Conservation (phyloP, 2,888 invertebrate species). For the Sphecodes monilicornis region DNA sequence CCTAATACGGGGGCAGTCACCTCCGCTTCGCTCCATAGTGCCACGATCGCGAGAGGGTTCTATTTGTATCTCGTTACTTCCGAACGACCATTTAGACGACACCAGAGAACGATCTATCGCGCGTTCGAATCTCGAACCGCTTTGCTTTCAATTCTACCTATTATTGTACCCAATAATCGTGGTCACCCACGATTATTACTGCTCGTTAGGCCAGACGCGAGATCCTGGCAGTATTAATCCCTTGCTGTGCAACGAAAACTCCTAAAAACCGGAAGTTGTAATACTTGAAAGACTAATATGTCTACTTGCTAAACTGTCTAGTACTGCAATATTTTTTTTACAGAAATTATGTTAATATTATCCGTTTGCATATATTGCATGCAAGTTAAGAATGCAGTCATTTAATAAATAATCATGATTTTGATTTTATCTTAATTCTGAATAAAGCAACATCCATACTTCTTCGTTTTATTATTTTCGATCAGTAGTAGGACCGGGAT, state of each 20-base stretch:
- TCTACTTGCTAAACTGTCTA: too few relatives aligned
- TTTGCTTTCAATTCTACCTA: conserved; percentile 1
- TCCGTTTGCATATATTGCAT: too few relatives aligned
- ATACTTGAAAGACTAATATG: too few relatives aligned
- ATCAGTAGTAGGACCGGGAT: too few relatives aligned
- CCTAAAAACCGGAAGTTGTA: neutral
- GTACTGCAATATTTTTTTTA: too few relatives aligned
- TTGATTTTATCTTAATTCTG: too few relatives aligned
- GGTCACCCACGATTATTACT: neutral
- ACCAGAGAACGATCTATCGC: conserved; percentile 50
- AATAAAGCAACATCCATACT: too few relatives aligned
- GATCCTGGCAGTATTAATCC: neutral
- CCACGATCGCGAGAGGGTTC: conserved; percentile 77
- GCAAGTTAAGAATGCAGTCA: too few relatives aligned
- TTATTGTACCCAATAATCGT: too few relatives aligned
- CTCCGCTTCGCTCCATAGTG: conserved; percentile 64
- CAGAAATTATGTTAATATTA: too few relatives aligned
- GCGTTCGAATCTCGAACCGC: conserved; percentile 24
- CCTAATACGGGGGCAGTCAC: conserved; percentile 83
- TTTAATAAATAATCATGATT: too few relatives aligned
- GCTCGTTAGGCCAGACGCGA: neutral
- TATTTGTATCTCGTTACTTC: conserved; percentile 82
- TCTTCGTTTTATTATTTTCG: too few relatives aligned
- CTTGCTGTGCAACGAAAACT: neutral
- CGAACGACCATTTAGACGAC: conserved; percentile 74